Evolutionary conservation across 2,113 vertebrate genomes (phyloP).

Genomic region (Caranx melampygus): DNA sequence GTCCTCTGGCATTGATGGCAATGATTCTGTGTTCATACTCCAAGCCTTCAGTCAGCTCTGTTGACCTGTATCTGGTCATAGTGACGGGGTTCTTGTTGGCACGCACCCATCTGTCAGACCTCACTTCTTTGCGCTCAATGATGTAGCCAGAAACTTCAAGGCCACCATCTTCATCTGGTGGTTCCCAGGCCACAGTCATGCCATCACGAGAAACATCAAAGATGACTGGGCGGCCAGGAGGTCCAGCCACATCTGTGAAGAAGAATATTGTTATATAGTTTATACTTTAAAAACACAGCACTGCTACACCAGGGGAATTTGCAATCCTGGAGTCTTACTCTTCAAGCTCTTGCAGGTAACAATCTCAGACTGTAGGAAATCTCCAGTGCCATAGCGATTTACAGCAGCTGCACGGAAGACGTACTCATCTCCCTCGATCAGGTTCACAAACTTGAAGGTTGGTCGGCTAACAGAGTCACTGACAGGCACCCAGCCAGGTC

Average conservation of each 20-base stretch:
- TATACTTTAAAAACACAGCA: no score
- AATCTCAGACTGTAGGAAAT: constrained; percentile 94
- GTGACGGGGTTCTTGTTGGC: constrained; percentile 97
- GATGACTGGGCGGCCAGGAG: constrained; percentile 91
- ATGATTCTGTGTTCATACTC: constrained; percentile 97
- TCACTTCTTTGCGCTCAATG: constrained; percentile 97
- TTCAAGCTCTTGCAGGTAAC: constrained; percentile 93
- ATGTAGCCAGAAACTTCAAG: constrained; percentile 95
- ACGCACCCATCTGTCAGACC: constrained; percentile 96
- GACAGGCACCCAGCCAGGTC: constrained; percentile 96
- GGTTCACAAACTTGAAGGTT: constrained; percentile 91
- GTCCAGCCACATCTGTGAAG: constrained; percentile 90
- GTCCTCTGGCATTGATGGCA: constrained; percentile 93
- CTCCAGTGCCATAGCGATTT: constrained; percentile 95
- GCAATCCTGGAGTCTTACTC: constrained; percentile 83
- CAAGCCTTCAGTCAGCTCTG: constrained; percentile 94
- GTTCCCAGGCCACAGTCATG: constrained; percentile 97
- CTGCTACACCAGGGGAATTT: no score
- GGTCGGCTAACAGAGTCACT: constrained; percentile 94
- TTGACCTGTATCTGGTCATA: constrained; percentile 98
- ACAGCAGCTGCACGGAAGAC: constrained; percentile 95
- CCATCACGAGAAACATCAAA: constrained; percentile 96
- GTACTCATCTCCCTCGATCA: constrained; percentile 94
- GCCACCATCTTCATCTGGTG: constrained; percentile 95
- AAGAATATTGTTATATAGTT: constrained; percentile 2